Conservation (phyloP, 2,888 invertebrate species). For the Eristalis tenax region DNA sequence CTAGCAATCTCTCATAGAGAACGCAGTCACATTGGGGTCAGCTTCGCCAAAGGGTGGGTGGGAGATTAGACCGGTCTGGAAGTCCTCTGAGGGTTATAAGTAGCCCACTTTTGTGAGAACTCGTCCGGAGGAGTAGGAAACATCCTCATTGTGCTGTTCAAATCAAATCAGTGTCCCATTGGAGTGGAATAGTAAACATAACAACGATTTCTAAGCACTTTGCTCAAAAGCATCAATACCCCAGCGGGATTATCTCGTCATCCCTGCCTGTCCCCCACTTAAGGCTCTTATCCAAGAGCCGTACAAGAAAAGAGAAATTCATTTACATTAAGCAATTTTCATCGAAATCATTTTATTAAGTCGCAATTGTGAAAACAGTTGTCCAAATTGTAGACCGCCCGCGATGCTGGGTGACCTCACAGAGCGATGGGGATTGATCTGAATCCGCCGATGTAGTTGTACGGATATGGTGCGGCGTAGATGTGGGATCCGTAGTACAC, state of each 20-base stretch:
- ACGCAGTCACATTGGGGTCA: background rate
- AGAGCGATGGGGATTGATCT: conserved; percentile 41
- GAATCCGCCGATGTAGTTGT: conserved; percentile 62
- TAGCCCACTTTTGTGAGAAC: background rate
- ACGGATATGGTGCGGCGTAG: conserved; percentile 78
- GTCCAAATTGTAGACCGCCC: conserved; percentile 1
- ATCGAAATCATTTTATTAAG: conserved; percentile 47
- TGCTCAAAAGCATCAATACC: background rate
- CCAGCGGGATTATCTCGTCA: background rate
- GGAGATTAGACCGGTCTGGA: background rate
- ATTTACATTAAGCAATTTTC: conserved; percentile 18
- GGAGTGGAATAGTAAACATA: background rate
- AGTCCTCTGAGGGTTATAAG: background rate
- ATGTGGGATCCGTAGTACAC: conserved; percentile 74
- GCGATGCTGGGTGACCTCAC: conserved; percentile 14
- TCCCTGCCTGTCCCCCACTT: background rate
- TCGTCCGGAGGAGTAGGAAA: background rate
- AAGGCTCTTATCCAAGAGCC: background rate
- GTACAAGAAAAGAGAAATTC: background rate
- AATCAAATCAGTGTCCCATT: background rate
- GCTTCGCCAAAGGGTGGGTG: background rate
- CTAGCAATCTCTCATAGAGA: background rate
- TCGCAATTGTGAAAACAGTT: conserved; percentile 25
- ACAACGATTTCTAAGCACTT: background rate
- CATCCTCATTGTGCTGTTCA: background rate